phyloP scores from a whole-genome alignment of 1,140 invertebrate species.

The Ladona fulva region DNA sequence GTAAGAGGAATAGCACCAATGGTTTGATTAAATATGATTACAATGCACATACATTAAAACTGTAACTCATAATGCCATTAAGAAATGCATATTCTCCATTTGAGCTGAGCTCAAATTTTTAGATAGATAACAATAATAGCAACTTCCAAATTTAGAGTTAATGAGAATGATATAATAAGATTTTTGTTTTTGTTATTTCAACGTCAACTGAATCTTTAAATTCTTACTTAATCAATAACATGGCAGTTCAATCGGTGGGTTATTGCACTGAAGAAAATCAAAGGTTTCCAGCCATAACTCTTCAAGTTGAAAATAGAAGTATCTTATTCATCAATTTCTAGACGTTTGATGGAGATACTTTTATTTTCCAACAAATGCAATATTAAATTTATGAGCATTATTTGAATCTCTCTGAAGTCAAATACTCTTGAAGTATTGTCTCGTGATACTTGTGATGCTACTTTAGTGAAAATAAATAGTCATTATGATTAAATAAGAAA shows the following conservation, averaged over 20 bases:
- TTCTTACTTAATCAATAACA: background rate
- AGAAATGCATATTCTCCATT: background rate
- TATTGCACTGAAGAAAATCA: background rate
- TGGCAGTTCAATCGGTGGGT: slow-evolving; percentile 2
- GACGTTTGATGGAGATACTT: background rate
- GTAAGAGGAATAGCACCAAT: slow-evolving; percentile 9
- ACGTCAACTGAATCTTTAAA: background rate
- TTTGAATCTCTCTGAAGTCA: background rate
- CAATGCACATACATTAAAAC: background rate
- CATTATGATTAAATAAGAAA: background rate
- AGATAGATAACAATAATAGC: background rate
- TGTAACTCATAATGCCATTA: background rate
- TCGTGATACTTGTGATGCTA: too few relatives aligned
- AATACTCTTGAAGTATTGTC: too few relatives aligned
- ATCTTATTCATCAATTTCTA: background rate
- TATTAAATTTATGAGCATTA: background rate
- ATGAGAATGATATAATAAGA: background rate
- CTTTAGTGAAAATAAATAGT: background rate
- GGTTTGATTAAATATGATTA: slow-evolving; percentile 8
- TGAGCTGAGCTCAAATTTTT: background rate
- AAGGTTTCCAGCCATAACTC: background rate
- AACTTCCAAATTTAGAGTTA: background rate
- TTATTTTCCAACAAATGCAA: background rate
- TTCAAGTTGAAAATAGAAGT: background rate
- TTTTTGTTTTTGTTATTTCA: background rate